Conservation (phyloP, 1,140 invertebrate species). For the Lasioglossum albipes region DNA sequence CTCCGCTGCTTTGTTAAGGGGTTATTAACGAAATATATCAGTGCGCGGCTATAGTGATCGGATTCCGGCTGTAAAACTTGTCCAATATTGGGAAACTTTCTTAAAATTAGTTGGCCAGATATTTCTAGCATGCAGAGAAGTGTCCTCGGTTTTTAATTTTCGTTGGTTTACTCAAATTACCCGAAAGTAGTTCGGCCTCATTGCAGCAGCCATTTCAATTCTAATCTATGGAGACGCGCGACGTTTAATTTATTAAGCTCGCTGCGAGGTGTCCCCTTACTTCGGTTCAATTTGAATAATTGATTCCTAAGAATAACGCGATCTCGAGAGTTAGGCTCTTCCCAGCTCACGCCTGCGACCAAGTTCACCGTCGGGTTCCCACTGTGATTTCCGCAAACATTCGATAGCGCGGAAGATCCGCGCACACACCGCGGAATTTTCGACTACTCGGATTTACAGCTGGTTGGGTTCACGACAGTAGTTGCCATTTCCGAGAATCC, state of each 20-base stretch:
- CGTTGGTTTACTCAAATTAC: too few relatives aligned
- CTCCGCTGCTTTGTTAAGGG: too few relatives aligned
- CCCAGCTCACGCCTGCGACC: not conserved
- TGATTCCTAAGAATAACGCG: constrained; percentile 57
- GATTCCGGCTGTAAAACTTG: too few relatives aligned
- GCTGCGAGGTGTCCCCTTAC: constrained; percentile 41
- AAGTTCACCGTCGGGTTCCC: constrained; percentile 1
- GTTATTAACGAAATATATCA: too few relatives aligned
- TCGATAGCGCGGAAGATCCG: not conserved
- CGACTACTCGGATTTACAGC: not conserved
- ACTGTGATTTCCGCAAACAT: constrained; percentile 4
- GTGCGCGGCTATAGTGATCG: too few relatives aligned
- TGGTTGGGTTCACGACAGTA: not conserved
- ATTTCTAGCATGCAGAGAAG: too few relatives aligned
- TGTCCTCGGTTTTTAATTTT: too few relatives aligned
- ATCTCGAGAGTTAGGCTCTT: constrained; percentile 37
- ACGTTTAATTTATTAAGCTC: constrained; percentile 63
- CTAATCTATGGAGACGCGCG: constrained; percentile 30
- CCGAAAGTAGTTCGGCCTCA: too few relatives aligned
- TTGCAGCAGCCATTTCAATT: too few relatives aligned
- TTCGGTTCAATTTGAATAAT: constrained; percentile 60
- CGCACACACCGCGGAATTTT: constrained; percentile 2
- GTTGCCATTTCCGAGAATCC: not conserved
- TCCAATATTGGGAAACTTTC: too few relatives aligned
- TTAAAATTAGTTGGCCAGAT: too few relatives aligned